Evolutionary conservation across 2,888 invertebrate species (phyloP), one percentile per base, ranked within the genome.

Genomic region (Idaea dimidiata): DNA sequence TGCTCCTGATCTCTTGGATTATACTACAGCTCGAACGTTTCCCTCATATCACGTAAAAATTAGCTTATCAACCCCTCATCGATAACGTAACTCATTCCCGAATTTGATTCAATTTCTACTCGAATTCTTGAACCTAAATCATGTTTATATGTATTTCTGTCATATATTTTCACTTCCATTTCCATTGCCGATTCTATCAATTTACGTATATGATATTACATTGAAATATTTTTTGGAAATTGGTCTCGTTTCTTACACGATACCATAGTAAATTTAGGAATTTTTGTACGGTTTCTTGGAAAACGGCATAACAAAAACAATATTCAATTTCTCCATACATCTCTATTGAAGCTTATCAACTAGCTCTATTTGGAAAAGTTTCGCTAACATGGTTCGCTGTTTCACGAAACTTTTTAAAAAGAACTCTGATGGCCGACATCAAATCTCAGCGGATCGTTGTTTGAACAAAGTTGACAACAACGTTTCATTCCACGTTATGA

Each of bases 401-500:
- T 43, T 5, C 43, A 43, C 43, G 43, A 43, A 43, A 43, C 43
- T 43, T 43, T 43, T 43, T 43, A 43, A 43, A 60, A 68, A 59
- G 43, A 43, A 43, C 43, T 43, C 43, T 43, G 43, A 43, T 43
- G 43, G 43, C 43, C 43, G 64, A 61, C 64, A 66, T 57, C 65
- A 65, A 67, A 59, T 66, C 70, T 68, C 68, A 65, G 61, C n/a
- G 68, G 69, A 62, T 69, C 65, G 61, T 65, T 67, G 63, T 67
- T 68, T 63, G 68, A 67, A 66, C 70, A 66, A 65, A 68, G 67
- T 68, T 55, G 68, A 64, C 61, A 65, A 64, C 66, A 65, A 64
- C 66, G 65, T 64, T 70, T 67, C 66, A 67, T 66, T 68, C 66
- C 64, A 58, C 66, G 64, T 68, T 70, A 67, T 63, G 65, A 70